phyloP scores from a whole-genome alignment of 2,888 invertebrate species.

The Cataglyphis albicans region DNA sequence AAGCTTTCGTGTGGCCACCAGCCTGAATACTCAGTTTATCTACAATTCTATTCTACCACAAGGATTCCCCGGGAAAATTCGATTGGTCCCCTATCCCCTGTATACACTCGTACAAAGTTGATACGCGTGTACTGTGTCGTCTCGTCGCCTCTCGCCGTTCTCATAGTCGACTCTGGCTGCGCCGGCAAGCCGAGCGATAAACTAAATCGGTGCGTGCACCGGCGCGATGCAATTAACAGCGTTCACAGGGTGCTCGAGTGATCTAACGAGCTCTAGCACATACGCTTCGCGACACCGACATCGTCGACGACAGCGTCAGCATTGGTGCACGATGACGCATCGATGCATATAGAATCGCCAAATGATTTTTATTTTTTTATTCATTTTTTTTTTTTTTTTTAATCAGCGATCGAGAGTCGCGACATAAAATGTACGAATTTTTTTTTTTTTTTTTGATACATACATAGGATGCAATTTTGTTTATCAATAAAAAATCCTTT shows the following conservation, averaged over 20 bases:
- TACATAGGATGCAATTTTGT: neutral
- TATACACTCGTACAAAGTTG: constrained; percentile 5
- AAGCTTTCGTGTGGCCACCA: constrained; percentile 37
- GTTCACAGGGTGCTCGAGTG: constrained; percentile 63
- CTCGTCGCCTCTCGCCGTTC: constrained; percentile 30
- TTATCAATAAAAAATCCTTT: constrained; percentile 1
- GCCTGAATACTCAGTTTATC: constrained; percentile 48
- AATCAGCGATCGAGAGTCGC: constrained; percentile 9
- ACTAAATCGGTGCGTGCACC: constrained; percentile 65
- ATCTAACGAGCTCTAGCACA: constrained; percentile 68
- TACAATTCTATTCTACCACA: constrained; percentile 38
- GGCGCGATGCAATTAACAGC: constrained; percentile 72
- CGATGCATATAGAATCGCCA: constrained; percentile 21
- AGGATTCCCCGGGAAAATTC: constrained; percentile 59
- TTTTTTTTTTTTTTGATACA: neutral
- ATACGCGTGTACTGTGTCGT: neutral
- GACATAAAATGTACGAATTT: neutral
- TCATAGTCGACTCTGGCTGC: constrained; percentile 4
- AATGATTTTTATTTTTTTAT: constrained; percentile 9
- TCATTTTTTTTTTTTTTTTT: neutral
- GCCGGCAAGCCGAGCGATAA: constrained; percentile 64
- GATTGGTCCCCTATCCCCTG: constrained; percentile 52
- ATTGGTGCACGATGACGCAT: constrained; percentile 20
- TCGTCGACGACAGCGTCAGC: constrained; percentile 33
- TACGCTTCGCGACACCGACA: constrained; percentile 45